Evolutionary conservation across 2,888 invertebrate species (phyloP).

Genomic region (Drosophila dives): DNA sequence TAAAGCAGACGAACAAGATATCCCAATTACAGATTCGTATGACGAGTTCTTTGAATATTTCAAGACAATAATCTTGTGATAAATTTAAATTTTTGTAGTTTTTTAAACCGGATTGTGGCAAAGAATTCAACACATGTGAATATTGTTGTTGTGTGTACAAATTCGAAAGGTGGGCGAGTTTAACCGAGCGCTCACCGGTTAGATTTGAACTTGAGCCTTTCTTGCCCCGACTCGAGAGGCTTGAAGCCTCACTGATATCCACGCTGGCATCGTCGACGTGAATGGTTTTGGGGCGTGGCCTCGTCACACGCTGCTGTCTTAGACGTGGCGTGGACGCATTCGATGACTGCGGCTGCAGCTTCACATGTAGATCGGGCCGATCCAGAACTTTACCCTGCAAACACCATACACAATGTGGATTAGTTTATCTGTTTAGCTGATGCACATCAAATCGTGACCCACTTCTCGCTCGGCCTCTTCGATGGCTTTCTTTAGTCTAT

Average conservation of each 20-base stretch:
- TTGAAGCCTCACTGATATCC: conserved; percentile 91
- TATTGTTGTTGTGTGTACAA: conserved; percentile 25
- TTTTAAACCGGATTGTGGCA: neutral
- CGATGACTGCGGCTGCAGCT: conserved; percentile 85
- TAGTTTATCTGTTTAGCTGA: no score
- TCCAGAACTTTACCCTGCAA: conserved; percentile 92
- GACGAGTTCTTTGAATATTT: neutral
- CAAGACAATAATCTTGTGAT: neutral
- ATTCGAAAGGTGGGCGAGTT: neutral
- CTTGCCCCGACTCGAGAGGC: conserved; percentile 90
- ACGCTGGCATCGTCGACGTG: conserved; percentile 93
- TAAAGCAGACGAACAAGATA: neutral
- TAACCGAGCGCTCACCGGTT: conserved; percentile 87
- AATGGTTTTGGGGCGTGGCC: conserved; percentile 95
- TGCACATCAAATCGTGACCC: neutral
- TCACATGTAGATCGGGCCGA: conserved; percentile 87
- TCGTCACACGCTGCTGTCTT: conserved; percentile 88
- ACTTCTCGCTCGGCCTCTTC: conserved; percentile 96
- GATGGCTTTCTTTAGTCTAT: conserved; percentile 96
- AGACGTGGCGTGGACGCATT: conserved; percentile 87
- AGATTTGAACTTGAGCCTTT: conserved; percentile 93
- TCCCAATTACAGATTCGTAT: neutral
- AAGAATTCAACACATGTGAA: neutral
- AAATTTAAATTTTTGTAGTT: neutral
- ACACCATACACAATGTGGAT: neutral